phyloP scores from a whole-genome alignment of 2,797 vertebrate species.

The Acropternis orthonyx region DNA sequence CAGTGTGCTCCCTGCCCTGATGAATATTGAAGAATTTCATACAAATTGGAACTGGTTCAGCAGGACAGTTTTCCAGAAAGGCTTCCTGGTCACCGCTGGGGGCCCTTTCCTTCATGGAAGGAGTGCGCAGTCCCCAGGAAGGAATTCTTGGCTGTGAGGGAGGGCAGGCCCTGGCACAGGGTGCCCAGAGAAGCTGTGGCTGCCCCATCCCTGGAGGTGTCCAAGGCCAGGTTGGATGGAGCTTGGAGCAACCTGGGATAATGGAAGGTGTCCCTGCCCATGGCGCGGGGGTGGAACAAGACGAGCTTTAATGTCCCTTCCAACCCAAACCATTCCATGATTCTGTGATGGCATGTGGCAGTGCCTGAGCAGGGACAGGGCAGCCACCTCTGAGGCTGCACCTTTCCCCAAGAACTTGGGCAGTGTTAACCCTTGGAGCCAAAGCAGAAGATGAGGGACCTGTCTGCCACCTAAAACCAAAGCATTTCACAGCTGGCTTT shows the following conservation, averaged over 20 bases:
- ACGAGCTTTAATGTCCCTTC: neutral
- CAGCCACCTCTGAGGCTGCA: neutral
- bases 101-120: neutral
- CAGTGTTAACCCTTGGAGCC: neutral
- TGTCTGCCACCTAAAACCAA: neutral
- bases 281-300: neutral
- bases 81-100: neutral
- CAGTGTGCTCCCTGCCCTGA: constrained; percentile 34
- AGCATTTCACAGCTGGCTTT: neutral
- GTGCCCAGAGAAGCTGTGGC: neutral
- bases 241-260: rapidly evolving
- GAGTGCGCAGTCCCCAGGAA: neutral
- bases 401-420: neutral
- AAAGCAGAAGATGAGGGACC: neutral
- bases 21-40: constrained; percentile 62
- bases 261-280: neutral
- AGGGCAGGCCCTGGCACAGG: neutral
- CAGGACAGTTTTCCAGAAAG: constrained; percentile 39
- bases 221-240: rapidly evolving
- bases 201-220: neutral
- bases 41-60: constrained; percentile 61
- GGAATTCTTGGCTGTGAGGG: neutral
- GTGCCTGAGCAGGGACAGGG: neutral
- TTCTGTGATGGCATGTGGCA: rapidly evolving
- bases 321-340: neutral